These are phyloP conservation scores for Dyspetes luteomarginatus DNA, from an alignment of 2,888 invertebrate genomes.

Conservation along the genomic window DNA sequence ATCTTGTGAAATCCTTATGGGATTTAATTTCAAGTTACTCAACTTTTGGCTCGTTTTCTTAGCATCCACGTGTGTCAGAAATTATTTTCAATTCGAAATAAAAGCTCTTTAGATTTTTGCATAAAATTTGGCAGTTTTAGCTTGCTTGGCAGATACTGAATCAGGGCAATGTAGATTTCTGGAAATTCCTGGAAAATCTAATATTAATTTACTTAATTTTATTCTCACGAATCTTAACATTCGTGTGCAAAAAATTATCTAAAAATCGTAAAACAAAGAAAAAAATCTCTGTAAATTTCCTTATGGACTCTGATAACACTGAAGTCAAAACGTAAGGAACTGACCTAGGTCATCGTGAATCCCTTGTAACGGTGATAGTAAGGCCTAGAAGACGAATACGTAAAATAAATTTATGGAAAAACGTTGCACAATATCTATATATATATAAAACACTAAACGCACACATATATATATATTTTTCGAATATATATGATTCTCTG, in stretches of 20 bases:
- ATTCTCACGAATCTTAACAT: not conserved
- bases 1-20: too few relatives aligned
- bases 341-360: too few relatives aligned
- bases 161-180: not conserved
- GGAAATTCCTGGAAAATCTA: not conserved
- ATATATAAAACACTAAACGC: too few relatives aligned
- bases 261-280: constrained; percentile 9
- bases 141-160: not conserved
- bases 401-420: too few relatives aligned
- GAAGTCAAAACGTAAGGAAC: too few relatives aligned
- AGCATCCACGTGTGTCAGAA: not conserved
- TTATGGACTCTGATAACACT: too few relatives aligned
- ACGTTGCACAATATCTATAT: too few relatives aligned
- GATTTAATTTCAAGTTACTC: not conserved
- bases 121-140: not conserved
- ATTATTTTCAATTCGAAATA: not conserved
- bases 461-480: too few relatives aligned
- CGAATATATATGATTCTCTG: too few relatives aligned
- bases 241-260: constrained; percentile 34
- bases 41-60: not conserved
- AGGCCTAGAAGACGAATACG: too few relatives aligned
- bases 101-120: not conserved
- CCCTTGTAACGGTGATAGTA: too few relatives aligned
- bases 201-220: not conserved
- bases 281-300: too few relatives aligned